phyloP scores from a whole-genome alignment of 2,797 vertebrate species.

The Gymnoscopelus braueri region DNA sequence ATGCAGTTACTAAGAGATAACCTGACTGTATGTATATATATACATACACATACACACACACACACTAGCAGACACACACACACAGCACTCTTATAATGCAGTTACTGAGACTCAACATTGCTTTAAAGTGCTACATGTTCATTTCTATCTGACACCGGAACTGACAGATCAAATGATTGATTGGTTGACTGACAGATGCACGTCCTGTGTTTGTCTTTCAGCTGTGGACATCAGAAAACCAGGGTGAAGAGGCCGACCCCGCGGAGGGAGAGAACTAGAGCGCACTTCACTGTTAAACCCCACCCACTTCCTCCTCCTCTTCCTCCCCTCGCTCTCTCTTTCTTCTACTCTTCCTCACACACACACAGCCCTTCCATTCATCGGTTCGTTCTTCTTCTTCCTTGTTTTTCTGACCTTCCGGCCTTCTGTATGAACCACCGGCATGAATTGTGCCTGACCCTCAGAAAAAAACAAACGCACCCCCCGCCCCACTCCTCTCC shows the following conservation, averaged over 20 bases:
- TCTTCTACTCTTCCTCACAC: conserved; percentile 67
- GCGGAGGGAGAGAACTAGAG: conserved; percentile 97
- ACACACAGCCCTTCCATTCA: conserved; percentile 78
- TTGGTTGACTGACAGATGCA: not conserved
- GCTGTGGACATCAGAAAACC: conserved; percentile 99
- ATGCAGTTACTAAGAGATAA: conserved; percentile 99
- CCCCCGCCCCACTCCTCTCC: conserved; percentile 10
- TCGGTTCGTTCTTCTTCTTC: conserved; percentile 59
- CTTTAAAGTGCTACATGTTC: no score
- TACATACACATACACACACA: not conserved
- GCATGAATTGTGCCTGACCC: conserved; percentile 89
- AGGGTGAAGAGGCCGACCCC: conserved; percentile 92
- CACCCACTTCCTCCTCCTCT: conserved; percentile 86
- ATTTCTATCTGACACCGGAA: no score
- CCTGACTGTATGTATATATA: conserved; percentile 91
- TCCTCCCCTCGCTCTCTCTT: conserved; percentile 53
- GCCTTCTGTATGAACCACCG: conserved; percentile 93
- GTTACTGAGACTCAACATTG: not conserved
- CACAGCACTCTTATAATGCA: not conserved
- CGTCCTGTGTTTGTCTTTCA: conserved; percentile 67
- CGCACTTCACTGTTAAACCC: conserved; percentile 87
- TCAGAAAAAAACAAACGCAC: conserved; percentile 23
- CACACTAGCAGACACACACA: no score
- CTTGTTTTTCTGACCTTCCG: conserved; percentile 71
- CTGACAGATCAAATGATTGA: not conserved